phyloP scores from a whole-genome alignment of 2,888 invertebrate genomes.

The Altica lythri region DNA sequence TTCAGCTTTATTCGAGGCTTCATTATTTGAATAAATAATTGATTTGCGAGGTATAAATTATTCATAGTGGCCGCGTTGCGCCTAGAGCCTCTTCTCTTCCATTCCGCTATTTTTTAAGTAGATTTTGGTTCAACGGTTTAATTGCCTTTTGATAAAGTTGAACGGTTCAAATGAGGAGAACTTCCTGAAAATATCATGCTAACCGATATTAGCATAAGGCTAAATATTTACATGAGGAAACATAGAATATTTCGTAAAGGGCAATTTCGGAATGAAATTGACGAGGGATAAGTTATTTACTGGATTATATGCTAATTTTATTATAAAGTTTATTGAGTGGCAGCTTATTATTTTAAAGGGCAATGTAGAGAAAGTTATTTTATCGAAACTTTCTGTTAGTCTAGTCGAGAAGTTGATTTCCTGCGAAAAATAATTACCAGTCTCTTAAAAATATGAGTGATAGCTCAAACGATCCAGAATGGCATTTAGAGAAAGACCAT shows the following conservation, averaged over 20 bases:
- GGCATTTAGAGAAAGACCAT: no score
- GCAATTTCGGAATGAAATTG: slow-evolving; percentile 1
- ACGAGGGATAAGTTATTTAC: not conserved
- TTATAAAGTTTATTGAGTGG: no score
- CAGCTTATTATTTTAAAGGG: no score
- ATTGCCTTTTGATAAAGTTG: slow-evolving; percentile 23
- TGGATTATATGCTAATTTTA: not conserved
- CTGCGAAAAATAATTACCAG: no score
- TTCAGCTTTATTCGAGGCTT: not conserved
- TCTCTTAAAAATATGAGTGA: no score
- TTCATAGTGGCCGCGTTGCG: slow-evolving; percentile 16
- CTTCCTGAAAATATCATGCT: slow-evolving; percentile 12
- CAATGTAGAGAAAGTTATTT: no score
- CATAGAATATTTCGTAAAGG: not conserved
- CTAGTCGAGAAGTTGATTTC: no score
- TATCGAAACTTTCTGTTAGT: no score
- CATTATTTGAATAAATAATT: slow-evolving; percentile 21
- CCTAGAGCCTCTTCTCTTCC: slow-evolving; percentile 8
- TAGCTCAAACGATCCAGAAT: no score
- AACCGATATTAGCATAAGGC: slow-evolving; percentile 13
- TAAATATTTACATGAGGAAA: slow-evolving; percentile 22
- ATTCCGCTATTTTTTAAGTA: slow-evolving; percentile 10
- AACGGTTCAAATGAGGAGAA: no score
- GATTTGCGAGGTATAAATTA: slow-evolving; percentile 19
- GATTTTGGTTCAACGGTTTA: slow-evolving; percentile 21